Evolutionary conservation across 2,113 vertebrate genomes (phyloP).

Genomic region (Mixornis gularis): DNA sequence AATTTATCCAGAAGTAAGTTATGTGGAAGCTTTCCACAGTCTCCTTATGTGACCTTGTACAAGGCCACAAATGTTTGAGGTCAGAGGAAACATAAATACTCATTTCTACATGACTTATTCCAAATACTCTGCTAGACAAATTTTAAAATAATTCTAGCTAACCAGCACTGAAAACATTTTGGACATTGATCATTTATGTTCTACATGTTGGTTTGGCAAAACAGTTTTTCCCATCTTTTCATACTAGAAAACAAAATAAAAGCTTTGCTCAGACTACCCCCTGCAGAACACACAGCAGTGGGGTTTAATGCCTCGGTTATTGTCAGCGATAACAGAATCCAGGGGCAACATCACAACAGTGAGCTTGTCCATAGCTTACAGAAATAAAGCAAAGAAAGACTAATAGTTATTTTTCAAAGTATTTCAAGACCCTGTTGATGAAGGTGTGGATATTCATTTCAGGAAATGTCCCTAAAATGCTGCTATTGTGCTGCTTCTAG

Average conservation of each 20-base stretch:
- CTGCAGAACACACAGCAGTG: conserved; percentile 30
- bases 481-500: not conserved
- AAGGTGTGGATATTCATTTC: not conserved
- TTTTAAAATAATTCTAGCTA: conserved; percentile 66
- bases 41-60: conserved; percentile 77
- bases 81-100: conserved; percentile 72
- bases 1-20: conserved; percentile 67
- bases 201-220: conserved; percentile 23
- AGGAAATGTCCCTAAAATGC: not conserved
- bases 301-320: not conserved
- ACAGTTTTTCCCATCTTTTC: not conserved
- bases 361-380: not conserved
- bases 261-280: conserved; percentile 55
- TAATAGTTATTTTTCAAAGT: not conserved
- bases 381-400: not conserved
- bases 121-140: conserved; percentile 55
- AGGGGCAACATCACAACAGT: not conserved
- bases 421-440: not conserved
- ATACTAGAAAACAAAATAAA: conserved; percentile 17
- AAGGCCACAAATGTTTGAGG: conserved; percentile 74
- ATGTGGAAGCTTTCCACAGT: conserved; percentile 77
- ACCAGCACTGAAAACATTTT: conserved; percentile 62
- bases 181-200: conserved; percentile 5
- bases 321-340: not conserved
- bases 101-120: conserved; percentile 68